phyloP scores from a whole-genome alignment of 2,113 vertebrate species.

The Pseudopodoces humilis region DNA sequence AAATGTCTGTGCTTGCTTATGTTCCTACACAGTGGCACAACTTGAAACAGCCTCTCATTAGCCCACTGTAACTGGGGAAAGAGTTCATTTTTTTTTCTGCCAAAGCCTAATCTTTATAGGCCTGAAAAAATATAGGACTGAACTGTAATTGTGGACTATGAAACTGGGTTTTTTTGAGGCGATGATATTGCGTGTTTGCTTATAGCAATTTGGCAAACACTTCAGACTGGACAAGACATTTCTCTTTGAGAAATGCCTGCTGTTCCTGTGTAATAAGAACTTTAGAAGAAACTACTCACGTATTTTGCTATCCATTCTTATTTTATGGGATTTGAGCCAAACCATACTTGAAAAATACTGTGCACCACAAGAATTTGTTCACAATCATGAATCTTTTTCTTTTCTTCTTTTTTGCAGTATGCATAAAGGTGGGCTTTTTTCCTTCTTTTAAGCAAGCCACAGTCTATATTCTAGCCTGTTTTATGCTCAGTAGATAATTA shows the following conservation, averaged over 20 bases:
- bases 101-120: not conserved
- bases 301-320: conserved; percentile 31
- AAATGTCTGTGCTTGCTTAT: not conserved
- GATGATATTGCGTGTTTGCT: not conserved
- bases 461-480: not conserved
- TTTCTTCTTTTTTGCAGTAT: not conserved
- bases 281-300: conserved; percentile 22
- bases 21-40: not conserved
- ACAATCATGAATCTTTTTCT: not conserved
- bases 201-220: not conserved
- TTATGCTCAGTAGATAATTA: not conserved
- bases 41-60: not conserved
- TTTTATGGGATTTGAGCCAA: conserved; percentile 15
- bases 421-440: not conserved
- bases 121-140: not conserved
- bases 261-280: conserved; percentile 2
- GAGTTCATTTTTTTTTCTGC: not conserved
- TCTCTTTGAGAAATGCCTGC: conserved; percentile 22
- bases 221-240: not conserved
- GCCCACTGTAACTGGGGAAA: not conserved
- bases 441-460: not conserved
- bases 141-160: not conserved
- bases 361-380: not conserved
- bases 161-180: not conserved
- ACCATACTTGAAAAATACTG: conserved; percentile 23